Percentiles rank a stretch among this genome's conserved stretches.
Conservation (phyloP, 2,113 vertebrate species). For the Microtus ochrogaster region DNA sequence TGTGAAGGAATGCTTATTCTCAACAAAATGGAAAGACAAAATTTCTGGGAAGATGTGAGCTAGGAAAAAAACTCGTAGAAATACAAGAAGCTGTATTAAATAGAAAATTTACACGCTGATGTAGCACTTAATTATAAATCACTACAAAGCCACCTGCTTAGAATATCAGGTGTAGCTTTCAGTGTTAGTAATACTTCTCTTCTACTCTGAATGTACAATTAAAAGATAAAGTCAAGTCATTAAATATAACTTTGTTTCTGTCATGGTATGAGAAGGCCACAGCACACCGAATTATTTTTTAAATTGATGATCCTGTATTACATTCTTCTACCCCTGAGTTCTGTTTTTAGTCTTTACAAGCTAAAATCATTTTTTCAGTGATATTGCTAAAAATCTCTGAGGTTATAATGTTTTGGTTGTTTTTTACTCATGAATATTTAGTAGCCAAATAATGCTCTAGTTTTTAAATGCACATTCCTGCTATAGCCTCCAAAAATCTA, state of each 20-base stretch:
- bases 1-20: background rate
- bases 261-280: background rate
- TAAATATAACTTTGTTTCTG: background rate
- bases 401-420: background rate
- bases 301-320: background rate
- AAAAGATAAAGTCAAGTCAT: background rate
- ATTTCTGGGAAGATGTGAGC: background rate
- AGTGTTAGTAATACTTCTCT: background rate
- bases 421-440: background rate
- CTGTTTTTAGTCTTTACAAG: constrained; percentile 44
- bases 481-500: background rate
- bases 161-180: background rate
- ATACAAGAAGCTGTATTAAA: constrained; percentile 16
- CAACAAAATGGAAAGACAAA: background rate
- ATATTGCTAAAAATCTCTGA: background rate
- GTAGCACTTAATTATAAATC: constrained; percentile 4
- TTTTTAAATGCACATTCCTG: background rate
- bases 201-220: background rate
- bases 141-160: background rate
- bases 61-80: background rate
- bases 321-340: background rate
- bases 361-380: constrained; percentile 19
- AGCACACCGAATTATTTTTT: background rate
- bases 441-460: background rate
- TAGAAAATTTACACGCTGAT: background rate